A percentile compares a stretch with the other conserved stretches of the same genome.
Evolutionary conservation across 2,888 invertebrate genomes (phyloP).

Genomic region (Drosophila maculinotata): DNA sequence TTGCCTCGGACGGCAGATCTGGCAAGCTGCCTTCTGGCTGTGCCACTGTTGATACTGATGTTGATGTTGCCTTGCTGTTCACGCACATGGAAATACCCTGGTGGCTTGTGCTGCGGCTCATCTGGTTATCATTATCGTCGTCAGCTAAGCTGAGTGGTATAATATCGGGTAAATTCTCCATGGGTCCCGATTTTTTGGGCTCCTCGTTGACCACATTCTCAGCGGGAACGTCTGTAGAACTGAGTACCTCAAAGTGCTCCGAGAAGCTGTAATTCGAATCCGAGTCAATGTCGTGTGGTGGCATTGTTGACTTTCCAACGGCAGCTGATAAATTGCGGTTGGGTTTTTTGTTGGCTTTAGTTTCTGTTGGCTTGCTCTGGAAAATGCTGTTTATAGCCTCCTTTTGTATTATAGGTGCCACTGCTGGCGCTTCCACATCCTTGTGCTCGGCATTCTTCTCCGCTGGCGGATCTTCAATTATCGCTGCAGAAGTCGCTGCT

Average conservation of each 20-base stretch:
- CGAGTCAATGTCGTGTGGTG: constrained; percentile 74
- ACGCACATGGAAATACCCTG: constrained; percentile 77
- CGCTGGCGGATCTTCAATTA: constrained; percentile 4
- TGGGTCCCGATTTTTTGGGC: constrained; percentile 43
- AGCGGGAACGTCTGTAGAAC: constrained; percentile 45
- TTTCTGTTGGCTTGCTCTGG: constrained; percentile 32
- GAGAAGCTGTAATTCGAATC: constrained; percentile 85
- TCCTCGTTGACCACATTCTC: background rate
- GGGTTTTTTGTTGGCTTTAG: background rate
- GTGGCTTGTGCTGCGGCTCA: constrained; percentile 15
- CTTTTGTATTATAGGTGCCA: constrained; percentile 32
- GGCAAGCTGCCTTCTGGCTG: constrained; percentile 27
- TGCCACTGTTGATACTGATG: background rate
- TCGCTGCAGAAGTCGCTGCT: constrained; percentile 22
- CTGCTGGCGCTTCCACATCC: background rate
- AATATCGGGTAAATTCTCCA: constrained; percentile 80
- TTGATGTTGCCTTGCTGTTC: constrained; percentile 29
- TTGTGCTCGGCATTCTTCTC: background rate
- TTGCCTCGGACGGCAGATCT: constrained; percentile 83
- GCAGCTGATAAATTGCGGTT: background rate
- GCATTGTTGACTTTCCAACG: background rate
- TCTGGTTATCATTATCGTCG: constrained; percentile 22
- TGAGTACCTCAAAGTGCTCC: constrained; percentile 81
- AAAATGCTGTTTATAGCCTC: constrained; percentile 43
- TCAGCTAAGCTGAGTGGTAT: constrained; percentile 67